Evolutionary conservation across 2,113 vertebrate genomes (phyloP), one percentile per base, ranked within the genome.

Genomic region (Tenebrosternarchus preto): DNA sequence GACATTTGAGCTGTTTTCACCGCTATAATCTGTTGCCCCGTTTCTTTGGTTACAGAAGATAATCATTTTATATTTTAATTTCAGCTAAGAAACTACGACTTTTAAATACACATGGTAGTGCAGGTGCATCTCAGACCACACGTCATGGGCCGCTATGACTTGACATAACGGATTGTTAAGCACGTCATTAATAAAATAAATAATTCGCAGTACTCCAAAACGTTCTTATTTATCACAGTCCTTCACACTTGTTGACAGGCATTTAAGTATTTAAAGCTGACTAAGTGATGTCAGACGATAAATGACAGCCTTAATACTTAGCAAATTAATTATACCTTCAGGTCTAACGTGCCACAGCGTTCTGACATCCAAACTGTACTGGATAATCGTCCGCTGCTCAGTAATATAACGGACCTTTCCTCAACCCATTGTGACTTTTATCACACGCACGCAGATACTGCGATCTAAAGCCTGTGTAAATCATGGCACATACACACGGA

Each of bases 1-100:
- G 83, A 78, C 70, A 78, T 78, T 80, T 74, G 71, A 84, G 76
- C 83, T 80, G 55, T 59, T 73, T 75, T 73, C 73, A 61, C 74
- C 64, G 31, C n/a, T 68, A 31, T 68, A 68, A 68, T 68, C 64
- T 57, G 31, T 5, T 20, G 22, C n/a, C n/a, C 63, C 12, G 64
- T 43, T 67, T 57, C 33, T 56, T 55, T 39, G 76, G n/a, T 59
- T 15, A 78, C 64, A 39, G 36, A 68, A 68, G 64, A 68, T 68
- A 68, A 68, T 68, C 17, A 68, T 9, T 68, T 68, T 68, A 20
- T 68, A 36, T 17, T 68, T 68, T 68, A 11, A 68, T 33, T n/a
- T n/a, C n/a, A n/a, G n/a, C 4, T 33, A 36, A 20, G 29, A 66
- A 68, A 68, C 8, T 2, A 33, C 36, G 31, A 68, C 64, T 33